These are phyloP conservation scores for Arctocebus calabarensis DNA, from an alignment of 2,797 vertebrate species.

Conservation along the genomic window DNA sequence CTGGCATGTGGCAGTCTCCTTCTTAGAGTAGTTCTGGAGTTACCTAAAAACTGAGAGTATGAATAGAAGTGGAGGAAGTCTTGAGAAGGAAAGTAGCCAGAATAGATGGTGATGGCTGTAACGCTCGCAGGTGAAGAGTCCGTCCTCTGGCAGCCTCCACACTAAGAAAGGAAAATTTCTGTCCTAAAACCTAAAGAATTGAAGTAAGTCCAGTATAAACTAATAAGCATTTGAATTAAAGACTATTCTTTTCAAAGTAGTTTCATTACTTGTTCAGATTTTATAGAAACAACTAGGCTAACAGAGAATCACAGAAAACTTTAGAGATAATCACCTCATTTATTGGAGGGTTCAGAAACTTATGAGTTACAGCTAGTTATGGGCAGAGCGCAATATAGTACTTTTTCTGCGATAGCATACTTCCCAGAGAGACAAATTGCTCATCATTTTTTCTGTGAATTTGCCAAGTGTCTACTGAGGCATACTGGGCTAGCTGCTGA, in stretches of 20 bases:
- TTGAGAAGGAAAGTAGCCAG: constrained; percentile 27
- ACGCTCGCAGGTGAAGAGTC: neutral
- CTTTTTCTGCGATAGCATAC: neutral
- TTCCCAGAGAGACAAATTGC: neutral
- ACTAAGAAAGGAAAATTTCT: constrained; percentile 1
- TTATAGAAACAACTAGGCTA: constrained; percentile 31
- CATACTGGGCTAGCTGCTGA: neutral
- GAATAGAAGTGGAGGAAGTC: neutral
- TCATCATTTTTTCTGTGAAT: constrained; percentile 25
- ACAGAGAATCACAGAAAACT: neutral
- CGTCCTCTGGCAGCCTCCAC: neutral
- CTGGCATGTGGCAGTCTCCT: neutral
- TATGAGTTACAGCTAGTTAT: constrained; percentile 5
- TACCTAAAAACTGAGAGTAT: neutral
- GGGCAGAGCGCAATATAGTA: neutral
- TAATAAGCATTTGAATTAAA: constrained; percentile 48
- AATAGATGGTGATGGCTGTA: neutral
- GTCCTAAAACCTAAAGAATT: neutral
- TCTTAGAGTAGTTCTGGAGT: neutral
- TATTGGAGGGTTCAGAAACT: neutral
- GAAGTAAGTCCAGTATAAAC: constrained; percentile 8
- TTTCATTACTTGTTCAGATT: constrained; percentile 35
- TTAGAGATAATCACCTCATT: neutral
- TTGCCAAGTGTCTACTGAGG: neutral
- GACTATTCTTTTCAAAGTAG: neutral